These are phyloP conservation scores for Eriocheir sinensis DNA, from an alignment of 1,140 invertebrate genomes.

Conservation along the genomic window DNA sequence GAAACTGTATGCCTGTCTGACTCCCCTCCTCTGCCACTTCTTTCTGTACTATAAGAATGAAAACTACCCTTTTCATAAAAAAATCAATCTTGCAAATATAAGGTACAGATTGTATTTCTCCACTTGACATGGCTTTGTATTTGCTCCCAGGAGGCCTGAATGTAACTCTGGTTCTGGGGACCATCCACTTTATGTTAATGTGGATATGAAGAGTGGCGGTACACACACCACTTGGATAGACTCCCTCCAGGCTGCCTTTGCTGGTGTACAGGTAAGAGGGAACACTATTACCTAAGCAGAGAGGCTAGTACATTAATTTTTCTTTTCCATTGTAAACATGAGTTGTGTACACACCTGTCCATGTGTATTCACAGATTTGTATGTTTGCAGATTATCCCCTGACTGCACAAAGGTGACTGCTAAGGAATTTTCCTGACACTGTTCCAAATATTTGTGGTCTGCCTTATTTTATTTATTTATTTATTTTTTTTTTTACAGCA, in stretches of 20 bases:
- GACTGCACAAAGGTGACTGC: too few species aligned
- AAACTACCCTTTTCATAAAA: too few species aligned
- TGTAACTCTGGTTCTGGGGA: constrained; percentile 86
- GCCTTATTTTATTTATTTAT: not conserved
- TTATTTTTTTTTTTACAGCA: not conserved
- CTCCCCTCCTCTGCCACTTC: too few species aligned
- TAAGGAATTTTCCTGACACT: not conserved
- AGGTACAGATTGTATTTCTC: not conserved
- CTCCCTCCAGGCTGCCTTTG: constrained; percentile 86
- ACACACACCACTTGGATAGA: constrained; percentile 87
- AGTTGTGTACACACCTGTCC: too few species aligned
- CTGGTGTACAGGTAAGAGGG: constrained; percentile 85
- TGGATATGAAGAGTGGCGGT: constrained; percentile 87
- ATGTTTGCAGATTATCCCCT: too few species aligned
- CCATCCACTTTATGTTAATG: constrained; percentile 88
- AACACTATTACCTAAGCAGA: too few species aligned
- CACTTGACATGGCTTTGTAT: not conserved
- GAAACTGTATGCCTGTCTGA: too few species aligned
- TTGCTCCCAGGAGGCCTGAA: constrained; percentile 82
- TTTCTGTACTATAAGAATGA: too few species aligned
- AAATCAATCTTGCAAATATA: not conserved
- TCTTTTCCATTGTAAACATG: too few species aligned
- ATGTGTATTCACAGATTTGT: too few species aligned
- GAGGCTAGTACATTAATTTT: too few species aligned
- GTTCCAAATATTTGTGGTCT: not conserved